These are phyloP conservation scores for Pollenia amentaria DNA, from an alignment of 2,888 invertebrate species.

Conservation along the genomic window DNA sequence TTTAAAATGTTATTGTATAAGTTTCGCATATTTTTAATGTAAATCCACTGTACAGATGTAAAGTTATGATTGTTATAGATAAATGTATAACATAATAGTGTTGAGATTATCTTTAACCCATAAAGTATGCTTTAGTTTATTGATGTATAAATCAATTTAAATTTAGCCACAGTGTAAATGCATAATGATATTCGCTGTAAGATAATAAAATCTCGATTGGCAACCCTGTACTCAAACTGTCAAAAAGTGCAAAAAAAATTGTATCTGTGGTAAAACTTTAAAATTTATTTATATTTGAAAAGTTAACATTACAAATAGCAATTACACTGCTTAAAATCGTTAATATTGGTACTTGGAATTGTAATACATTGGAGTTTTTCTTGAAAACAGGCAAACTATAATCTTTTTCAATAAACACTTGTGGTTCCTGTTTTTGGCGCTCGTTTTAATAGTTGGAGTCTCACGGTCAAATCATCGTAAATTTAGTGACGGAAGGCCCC, in stretches of 20 bases:
- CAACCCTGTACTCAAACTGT: conserved; percentile 18
- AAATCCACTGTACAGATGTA: no score
- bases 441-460: conserved; percentile 6
- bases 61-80: no score
- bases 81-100: no score
- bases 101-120: no score
- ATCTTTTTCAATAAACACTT: background rate
- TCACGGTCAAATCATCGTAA: conserved; percentile 12
- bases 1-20: no score
- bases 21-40: no score
- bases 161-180: no score
- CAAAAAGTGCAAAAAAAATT: conserved; percentile 5
- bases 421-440: background rate
- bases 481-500: conserved; percentile 18
- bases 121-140: no score
- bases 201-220: no score
- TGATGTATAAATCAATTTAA: no score
- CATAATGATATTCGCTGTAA: no score
- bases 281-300: conserved; percentile 7
- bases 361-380: conserved; percentile 9
- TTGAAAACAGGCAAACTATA: background rate
- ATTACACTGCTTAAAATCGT: conserved; percentile 4
- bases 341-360: conserved; percentile 10
- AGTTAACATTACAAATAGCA: conserved; percentile 3
- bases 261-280: conserved; percentile 9